Base-by-base conservation (phyloP, 2,888 invertebrate genomes). In the Epinotia brunnichana region DNA sequence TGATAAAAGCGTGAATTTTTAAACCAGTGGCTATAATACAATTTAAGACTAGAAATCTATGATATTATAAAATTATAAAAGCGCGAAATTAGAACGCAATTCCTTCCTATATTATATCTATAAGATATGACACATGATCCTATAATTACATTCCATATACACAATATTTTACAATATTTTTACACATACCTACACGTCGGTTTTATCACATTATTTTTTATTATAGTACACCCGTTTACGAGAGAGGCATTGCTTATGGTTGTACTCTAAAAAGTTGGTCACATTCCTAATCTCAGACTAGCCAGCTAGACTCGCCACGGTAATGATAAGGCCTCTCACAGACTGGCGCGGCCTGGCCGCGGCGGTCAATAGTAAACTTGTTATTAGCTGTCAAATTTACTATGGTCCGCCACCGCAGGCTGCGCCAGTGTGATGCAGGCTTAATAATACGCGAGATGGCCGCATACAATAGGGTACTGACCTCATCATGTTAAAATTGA, bases 151-250 rank as follows among this genome's bases (percentile, higher is more conserved):
- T 80, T 82, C 78, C 81, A 85, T 86, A 83, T 85, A 87, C 83
- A 87, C 81, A 83, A 76, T 78, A 81, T 78, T 75, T 80, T 85
- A 81, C 80, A 79, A 79, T 78, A 80, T 83, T 78, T 83, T 84
- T 85, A 84, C 83, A 87, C 80, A 76, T 87, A 9, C 35, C 35
- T 9, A 88, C 85, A 87, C 80, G 78, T 75, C 80, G 84, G 87
- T 87, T 79, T 87, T 90, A 90, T 90, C 90, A 90, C 90, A 90
- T 83, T 85, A 85, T 83, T 84, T 70, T 57, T 62, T 64, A 64
- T 64, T 17, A 17, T 61, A 59, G 9, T 44, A 53, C n/a, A 56
- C 13, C 13, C 2, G 41, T 54, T 66, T 24, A 71, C 53, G 59
- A 67, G 60, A 35, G 51, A 56, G 3, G 54, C 54, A 54, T 3